phyloP scores from a whole-genome alignment of 2,797 vertebrate species.

The Centropyge bicolor region DNA sequence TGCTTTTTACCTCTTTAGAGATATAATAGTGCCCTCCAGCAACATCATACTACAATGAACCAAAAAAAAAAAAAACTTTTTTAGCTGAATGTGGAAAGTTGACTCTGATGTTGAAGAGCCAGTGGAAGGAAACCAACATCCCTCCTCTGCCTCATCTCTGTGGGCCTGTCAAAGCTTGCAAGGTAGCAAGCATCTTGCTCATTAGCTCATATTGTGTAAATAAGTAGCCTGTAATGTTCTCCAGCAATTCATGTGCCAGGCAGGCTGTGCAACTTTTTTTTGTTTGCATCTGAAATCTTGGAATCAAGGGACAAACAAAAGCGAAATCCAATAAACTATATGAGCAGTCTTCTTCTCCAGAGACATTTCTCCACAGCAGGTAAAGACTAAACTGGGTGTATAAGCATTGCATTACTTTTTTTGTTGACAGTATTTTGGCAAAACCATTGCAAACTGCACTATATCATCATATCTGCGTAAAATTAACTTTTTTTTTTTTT shows the following conservation, averaged over 20 bases:
- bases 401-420: not conserved
- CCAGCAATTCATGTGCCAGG: not conserved
- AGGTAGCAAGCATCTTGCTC: not conserved
- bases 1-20: constrained; percentile 16
- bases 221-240: not conserved
- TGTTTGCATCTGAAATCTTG: not conserved
- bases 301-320: not conserved
- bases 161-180: not conserved
- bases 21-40: constrained; percentile 24
- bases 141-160: not conserved
- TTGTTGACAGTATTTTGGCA: too few relatives aligned
- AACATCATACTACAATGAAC: constrained; percentile 4
- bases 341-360: not conserved
- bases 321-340: not conserved
- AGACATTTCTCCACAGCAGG: not conserved
- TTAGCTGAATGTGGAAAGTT: constrained; percentile 20
- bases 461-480: not conserved
- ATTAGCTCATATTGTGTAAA: not conserved
- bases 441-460: not conserved
- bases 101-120: not conserved
- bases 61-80: constrained; percentile 9
- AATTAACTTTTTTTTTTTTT: not conserved
- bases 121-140: not conserved
- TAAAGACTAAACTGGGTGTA: not conserved
- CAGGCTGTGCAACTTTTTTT: not conserved